These are phyloP conservation scores for Rhabdomys pumilio DNA, from an alignment of 2,797 vertebrate genomes.

Conservation along the genomic window DNA sequence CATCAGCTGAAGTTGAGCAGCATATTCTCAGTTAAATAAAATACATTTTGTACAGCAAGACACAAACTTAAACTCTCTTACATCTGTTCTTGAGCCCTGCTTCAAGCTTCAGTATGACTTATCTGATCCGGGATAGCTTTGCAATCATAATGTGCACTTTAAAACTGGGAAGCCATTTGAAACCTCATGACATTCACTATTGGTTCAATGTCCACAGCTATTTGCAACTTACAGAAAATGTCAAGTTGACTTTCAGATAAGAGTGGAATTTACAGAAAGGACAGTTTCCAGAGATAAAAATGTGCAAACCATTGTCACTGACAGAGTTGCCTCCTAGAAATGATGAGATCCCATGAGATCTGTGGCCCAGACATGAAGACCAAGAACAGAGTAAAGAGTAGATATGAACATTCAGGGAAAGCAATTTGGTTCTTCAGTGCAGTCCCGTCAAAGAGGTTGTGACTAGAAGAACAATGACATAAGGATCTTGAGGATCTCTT, in stretches of 20 bases:
- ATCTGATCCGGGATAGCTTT: neutral
- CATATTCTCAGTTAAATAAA: neutral
- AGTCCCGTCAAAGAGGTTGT: neutral
- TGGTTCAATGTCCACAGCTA: slow-evolving; percentile 1
- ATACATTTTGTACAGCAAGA: neutral
- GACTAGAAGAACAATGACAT: neutral
- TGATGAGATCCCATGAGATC: neutral
- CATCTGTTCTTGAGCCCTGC: neutral
- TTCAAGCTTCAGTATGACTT: neutral
- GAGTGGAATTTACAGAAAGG: slow-evolving; percentile 29
- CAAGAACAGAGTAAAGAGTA: too few species aligned
- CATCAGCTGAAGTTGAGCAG: neutral
- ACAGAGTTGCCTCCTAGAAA: neutral
- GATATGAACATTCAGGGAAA: neutral
- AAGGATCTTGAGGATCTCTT: neutral
- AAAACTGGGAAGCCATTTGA: neutral
- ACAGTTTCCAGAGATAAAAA: neutral
- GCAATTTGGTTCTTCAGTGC: neutral
- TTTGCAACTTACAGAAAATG: slow-evolving; percentile 25
- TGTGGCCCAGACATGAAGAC: neutral
- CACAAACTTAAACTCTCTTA: neutral
- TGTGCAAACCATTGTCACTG: too few species aligned
- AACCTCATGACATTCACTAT: slow-evolving; percentile 6
- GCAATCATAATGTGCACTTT: slow-evolving; percentile 22
- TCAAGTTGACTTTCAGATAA: neutral